Conservation (phyloP, 2,113 vertebrate species). For the Oxyruncus cristatus region DNA sequence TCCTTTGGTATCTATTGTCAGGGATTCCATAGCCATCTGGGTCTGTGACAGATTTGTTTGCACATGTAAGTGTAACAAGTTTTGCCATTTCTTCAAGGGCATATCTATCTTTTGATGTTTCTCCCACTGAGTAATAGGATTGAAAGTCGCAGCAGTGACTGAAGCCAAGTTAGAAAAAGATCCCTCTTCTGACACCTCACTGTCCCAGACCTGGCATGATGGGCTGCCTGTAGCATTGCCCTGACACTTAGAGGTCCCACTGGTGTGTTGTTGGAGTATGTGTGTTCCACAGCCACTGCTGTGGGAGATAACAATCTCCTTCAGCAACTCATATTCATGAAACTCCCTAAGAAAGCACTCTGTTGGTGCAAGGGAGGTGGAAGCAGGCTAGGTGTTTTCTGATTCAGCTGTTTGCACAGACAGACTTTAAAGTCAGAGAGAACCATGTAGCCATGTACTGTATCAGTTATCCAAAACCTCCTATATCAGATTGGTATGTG, state of each 20-base stretch:
- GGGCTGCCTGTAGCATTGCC: background rate
- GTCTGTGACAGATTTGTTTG: background rate
- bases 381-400: background rate
- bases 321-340: fast-evolving
- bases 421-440: background rate
- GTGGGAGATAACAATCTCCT: background rate
- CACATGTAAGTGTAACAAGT: background rate
- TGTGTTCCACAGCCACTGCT: background rate
- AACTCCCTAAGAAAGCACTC: background rate
- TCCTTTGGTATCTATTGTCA: background rate
- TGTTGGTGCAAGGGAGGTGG: background rate
- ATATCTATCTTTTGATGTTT: background rate
- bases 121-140: background rate
- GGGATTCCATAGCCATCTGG: background rate
- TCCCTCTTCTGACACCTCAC: background rate
- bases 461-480: background rate
- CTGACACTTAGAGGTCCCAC: too few relatives aligned
- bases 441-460: fast-evolving
- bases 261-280: background rate
- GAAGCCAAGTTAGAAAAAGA: background rate
- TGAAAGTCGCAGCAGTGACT: background rate
- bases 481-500: background rate
- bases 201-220: background rate
- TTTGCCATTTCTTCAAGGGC: background rate
- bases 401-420: background rate